These are phyloP conservation scores for Nymphalis c-album DNA, from an alignment of 2,888 invertebrate species.

Conservation along the genomic window DNA sequence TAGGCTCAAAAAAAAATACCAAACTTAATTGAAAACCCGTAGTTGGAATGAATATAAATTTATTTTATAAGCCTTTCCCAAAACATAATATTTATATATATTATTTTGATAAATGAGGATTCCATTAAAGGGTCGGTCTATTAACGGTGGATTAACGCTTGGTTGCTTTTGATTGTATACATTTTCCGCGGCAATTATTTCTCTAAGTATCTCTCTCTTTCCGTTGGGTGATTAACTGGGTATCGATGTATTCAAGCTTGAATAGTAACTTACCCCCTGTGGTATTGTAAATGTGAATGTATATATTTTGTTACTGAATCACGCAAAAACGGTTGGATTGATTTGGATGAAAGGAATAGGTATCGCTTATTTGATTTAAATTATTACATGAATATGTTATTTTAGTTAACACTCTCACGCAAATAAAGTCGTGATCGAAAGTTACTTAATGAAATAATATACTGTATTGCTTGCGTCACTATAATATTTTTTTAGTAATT, in stretches of 20 bases:
- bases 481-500: too few relatives aligned
- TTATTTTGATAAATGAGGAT: not conserved
- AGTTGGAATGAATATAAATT: not conserved
- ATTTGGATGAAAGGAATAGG: too few relatives aligned
- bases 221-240: not conserved
- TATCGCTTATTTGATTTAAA: too few relatives aligned
- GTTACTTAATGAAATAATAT: too few relatives aligned
- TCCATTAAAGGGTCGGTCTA: too few relatives aligned
- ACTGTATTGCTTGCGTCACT: too few relatives aligned
- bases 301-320: not conserved
- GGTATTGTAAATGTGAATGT: too few relatives aligned
- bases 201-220: not conserved
- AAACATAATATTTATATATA: too few relatives aligned
- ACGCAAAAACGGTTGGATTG: too few relatives aligned
- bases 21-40: not conserved
- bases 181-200: constrained; percentile 12
- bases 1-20: not conserved
- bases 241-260: not conserved
- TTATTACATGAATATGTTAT: too few relatives aligned
- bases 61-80: not conserved
- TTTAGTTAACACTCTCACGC: too few relatives aligned
- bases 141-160: constrained; percentile 9
- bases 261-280: not conserved
- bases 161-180: constrained; percentile 31
- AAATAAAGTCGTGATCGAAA: too few relatives aligned